phyloP scores from a whole-genome alignment of 2,888 invertebrate genomes.

The Diaphora mendica region DNA sequence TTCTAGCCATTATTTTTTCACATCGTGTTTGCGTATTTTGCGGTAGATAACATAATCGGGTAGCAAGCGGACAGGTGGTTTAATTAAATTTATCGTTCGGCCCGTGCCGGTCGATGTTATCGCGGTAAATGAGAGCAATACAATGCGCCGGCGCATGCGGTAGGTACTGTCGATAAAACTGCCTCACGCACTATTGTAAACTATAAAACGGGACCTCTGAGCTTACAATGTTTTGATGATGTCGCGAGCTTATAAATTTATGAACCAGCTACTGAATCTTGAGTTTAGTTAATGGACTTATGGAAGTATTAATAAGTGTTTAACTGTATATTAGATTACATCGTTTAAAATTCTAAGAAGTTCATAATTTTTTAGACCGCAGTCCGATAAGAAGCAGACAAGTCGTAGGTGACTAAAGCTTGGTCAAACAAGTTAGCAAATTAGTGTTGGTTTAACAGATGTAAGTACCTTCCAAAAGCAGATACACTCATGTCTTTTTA shows the following conservation, averaged over 20 bases:
- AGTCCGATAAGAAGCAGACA: no score
- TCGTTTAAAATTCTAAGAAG: not conserved
- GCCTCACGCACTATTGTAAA: slow-evolving; percentile 51
- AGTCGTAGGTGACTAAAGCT: no score
- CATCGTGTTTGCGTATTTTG: slow-evolving; percentile 57
- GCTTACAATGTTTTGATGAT: slow-evolving; percentile 2
- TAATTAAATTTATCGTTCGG: slow-evolving; percentile 76
- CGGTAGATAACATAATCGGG: slow-evolving; percentile 69
- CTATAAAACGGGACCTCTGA: slow-evolving; percentile 45
- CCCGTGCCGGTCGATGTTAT: slow-evolving; percentile 58
- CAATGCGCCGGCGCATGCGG: slow-evolving; percentile 59
- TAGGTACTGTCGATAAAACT: slow-evolving; percentile 53
- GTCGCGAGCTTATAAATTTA: not conserved
- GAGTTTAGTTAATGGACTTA: not conserved
- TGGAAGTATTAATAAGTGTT: not conserved
- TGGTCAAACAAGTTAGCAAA: no score
- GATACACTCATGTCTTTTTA: no score
- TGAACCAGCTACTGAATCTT: slow-evolving; percentile 3
- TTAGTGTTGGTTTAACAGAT: no score
- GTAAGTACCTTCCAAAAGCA: no score
- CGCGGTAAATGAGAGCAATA: slow-evolving; percentile 58
- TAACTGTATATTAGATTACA: not conserved
- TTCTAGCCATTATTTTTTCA: slow-evolving; percentile 52
- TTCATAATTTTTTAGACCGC: no score
- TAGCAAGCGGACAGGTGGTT: slow-evolving; percentile 63